Percentiles rank a stretch among this genome's conserved stretches.
phyloP scores from a whole-genome alignment of 2,797 vertebrate genomes.

The Liparis tanakae region DNA sequence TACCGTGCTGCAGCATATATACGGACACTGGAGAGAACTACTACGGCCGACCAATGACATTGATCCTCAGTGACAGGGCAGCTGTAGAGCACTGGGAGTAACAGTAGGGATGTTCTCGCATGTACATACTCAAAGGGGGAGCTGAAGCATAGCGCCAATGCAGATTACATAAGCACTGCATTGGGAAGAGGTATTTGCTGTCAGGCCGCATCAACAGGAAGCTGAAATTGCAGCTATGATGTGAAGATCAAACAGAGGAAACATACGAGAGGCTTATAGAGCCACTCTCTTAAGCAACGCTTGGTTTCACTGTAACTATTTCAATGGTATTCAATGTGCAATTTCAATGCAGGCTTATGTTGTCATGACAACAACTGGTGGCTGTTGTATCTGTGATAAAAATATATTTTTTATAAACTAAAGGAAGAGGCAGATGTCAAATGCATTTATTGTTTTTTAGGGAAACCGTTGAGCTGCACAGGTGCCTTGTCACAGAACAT shows the following conservation, averaged over 20 bases:
- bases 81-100: slow-evolving; percentile 63
- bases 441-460: background rate
- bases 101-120: slow-evolving; percentile 65
- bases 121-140: slow-evolving; percentile 63
- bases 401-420: slow-evolving; percentile 6
- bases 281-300: background rate
- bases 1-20: slow-evolving; percentile 26
- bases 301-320: slow-evolving; percentile 2
- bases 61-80: slow-evolving; percentile 69
- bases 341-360: slow-evolving; percentile 38
- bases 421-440: slow-evolving; percentile 1
- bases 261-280: background rate
- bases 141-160: slow-evolving; percentile 66
- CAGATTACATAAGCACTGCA: slow-evolving; percentile 76
- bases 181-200: slow-evolving; percentile 55
- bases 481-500: slow-evolving; percentile 9
- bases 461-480: background rate
- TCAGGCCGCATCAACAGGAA: slow-evolving; percentile 40
- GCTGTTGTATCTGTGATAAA: slow-evolving; percentile 38
- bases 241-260: slow-evolving; percentile 25
- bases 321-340: slow-evolving; percentile 2
- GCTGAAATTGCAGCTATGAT: slow-evolving; percentile 28
- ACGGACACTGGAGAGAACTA: slow-evolving; percentile 22
- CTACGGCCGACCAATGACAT: slow-evolving; percentile 51
- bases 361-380: slow-evolving; percentile 76